Percentiles rank a stretch among this genome's conserved stretches.
Conservation (phyloP, 2,113 vertebrate genomes). For the Notarius lentiginosus region DNA sequence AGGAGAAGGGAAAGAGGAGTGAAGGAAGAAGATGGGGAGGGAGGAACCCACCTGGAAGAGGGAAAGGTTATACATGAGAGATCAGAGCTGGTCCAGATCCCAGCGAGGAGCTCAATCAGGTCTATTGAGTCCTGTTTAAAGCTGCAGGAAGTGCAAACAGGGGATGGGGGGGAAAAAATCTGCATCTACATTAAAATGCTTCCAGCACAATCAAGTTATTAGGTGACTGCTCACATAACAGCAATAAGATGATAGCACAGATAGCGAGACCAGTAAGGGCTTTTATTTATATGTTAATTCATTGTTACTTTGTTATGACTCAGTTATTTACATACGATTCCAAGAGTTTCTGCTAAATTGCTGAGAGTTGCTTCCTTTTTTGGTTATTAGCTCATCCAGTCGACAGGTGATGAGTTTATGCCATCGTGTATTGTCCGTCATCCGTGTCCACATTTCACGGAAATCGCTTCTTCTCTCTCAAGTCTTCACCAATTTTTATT, state of each 20-base stretch:
- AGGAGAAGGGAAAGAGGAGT: conserved; percentile 53
- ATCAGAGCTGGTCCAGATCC: conserved; percentile 44
- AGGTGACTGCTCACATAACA: not conserved
- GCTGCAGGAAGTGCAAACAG: conserved; percentile 34
- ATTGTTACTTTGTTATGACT: not conserved
- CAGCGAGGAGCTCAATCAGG: conserved; percentile 41
- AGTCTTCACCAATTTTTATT: no score
- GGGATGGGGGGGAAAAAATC: not conserved
- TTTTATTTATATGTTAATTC: not conserved
- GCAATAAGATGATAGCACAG: not conserved
- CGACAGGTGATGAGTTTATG: no score
- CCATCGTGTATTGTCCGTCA: no score
- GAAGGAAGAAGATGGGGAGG: conserved; percentile 38
- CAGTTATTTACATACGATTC: not conserved
- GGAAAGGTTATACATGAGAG: conserved; percentile 41
- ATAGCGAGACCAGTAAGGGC: not conserved
- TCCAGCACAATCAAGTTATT: not conserved
- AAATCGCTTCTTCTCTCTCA: no score
- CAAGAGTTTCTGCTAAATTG: not conserved
- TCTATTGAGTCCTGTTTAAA: conserved; percentile 42
- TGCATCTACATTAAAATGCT: conserved; percentile 4
- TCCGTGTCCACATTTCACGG: no score
- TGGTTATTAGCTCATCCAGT: no score
- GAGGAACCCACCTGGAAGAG: conserved; percentile 36
- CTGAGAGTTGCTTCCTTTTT: not conserved